These are phyloP conservation scores for Leucosticte australis DNA, from an alignment of 2,113 vertebrate genomes.

Conservation along the genomic window DNA sequence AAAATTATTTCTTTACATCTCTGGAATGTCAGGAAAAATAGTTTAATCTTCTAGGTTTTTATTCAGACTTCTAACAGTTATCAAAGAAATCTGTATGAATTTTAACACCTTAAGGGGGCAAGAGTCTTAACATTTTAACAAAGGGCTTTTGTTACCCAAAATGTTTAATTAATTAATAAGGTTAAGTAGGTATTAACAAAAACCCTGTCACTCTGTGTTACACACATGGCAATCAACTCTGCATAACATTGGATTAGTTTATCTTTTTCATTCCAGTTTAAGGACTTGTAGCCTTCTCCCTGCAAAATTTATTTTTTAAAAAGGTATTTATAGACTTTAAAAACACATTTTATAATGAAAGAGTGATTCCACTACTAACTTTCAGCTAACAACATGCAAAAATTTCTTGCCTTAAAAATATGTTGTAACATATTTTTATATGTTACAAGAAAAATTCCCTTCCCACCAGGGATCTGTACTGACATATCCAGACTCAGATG, in stretches of 20 bases:
- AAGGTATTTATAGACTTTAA: not conserved
- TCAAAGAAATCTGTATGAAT: constrained; percentile 4
- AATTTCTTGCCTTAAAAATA: not conserved
- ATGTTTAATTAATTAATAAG: constrained; percentile 55
- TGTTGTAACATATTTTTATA: not conserved
- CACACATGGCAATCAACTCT: not conserved
- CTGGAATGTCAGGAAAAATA: not conserved
- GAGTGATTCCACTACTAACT: not conserved
- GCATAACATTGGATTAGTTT: not conserved
- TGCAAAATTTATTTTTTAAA: not conserved
- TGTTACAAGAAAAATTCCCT: not conserved
- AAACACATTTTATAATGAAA: not conserved
- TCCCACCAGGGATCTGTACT: not conserved
- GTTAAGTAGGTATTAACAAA: constrained; percentile 56
- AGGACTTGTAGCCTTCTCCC: not conserved
- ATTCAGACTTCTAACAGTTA: not conserved
- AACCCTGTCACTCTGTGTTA: constrained; percentile 39
- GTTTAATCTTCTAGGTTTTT: not conserved
- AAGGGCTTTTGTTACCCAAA: constrained; percentile 40
- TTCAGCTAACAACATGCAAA: not conserved
- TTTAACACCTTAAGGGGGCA: constrained; percentile 37
- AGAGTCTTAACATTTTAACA: constrained; percentile 42
- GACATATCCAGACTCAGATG: not conserved
- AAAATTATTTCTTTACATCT: not conserved
- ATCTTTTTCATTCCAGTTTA: not conserved